A percentile compares a stretch with the other conserved stretches of the same genome.
Conservation (phyloP, 2,797 vertebrate species). For the Phyllotis vaccarum region DNA sequence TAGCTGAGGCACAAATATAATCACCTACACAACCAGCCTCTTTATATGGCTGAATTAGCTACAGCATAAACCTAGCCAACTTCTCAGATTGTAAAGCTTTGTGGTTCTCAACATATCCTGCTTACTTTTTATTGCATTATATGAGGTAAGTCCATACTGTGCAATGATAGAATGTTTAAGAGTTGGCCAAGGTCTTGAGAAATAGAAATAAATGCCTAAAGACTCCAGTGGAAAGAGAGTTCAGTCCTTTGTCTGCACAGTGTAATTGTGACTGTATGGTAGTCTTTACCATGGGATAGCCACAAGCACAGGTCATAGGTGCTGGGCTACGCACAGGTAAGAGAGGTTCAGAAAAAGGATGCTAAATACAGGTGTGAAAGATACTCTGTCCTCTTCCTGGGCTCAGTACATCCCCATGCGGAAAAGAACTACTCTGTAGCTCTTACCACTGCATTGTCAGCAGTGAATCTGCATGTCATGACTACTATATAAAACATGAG, state of each 20-base stretch:
- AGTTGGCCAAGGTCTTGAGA: neutral
- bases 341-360: neutral
- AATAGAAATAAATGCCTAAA: neutral
- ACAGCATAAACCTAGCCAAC: neutral
- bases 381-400: neutral
- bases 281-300: too few relatives aligned
- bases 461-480: neutral
- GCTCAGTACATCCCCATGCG: neutral
- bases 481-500: neutral
- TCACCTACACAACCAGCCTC: neutral
- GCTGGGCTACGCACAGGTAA: neutral
- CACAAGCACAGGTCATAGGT: neutral
- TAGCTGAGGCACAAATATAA: neutral
- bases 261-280: neutral
- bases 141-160: neutral
- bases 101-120: neutral
- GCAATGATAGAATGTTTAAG: neutral
- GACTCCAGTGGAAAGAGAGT: neutral
- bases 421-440: neutral
- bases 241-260: neutral
- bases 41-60: conserved; percentile 10
- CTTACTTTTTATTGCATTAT: neutral
- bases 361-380: neutral
- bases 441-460: neutral
- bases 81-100: neutral